These are phyloP conservation scores for Acanthosepion esculentum DNA, from an alignment of 2,888 invertebrate genomes.

Conservation along the genomic window DNA sequence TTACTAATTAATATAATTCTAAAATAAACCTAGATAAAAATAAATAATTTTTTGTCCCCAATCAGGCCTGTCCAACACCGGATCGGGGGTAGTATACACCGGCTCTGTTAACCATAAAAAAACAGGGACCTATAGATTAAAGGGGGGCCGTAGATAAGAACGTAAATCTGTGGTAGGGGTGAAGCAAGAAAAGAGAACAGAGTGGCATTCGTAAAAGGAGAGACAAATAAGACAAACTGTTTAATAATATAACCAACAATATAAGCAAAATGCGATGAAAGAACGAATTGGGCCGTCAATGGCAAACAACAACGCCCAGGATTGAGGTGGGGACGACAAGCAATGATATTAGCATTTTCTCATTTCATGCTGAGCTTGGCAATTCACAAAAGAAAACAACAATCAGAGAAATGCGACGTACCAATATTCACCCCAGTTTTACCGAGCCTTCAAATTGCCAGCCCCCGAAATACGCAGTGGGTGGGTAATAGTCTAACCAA, in stretches of 20 bases:
- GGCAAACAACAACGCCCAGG: background rate
- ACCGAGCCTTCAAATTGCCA: background rate
- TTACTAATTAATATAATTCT: no score
- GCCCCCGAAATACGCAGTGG: background rate
- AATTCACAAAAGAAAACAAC: background rate
- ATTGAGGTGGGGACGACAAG: background rate
- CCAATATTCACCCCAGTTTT: background rate
- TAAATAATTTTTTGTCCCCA: no score
- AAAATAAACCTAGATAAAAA: no score
- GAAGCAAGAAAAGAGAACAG: background rate
- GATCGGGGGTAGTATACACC: no score
- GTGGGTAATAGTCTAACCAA: background rate
- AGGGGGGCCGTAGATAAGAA: no score
- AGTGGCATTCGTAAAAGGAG: background rate
- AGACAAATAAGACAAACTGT: background rate
- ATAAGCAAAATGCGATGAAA: background rate
- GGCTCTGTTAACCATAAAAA: no score
- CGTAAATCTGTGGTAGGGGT: no score
- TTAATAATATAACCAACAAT: background rate
- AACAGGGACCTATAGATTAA: no score
- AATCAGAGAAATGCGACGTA: background rate
- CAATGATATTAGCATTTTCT: conserved; percentile 25
- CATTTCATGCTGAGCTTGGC: conserved; percentile 15
- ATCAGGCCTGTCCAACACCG: no score
- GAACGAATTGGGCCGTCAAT: background rate